These are phyloP conservation scores for Sarcophaga rosellei DNA, from an alignment of 2,888 invertebrate genomes.

Conservation along the genomic window DNA sequence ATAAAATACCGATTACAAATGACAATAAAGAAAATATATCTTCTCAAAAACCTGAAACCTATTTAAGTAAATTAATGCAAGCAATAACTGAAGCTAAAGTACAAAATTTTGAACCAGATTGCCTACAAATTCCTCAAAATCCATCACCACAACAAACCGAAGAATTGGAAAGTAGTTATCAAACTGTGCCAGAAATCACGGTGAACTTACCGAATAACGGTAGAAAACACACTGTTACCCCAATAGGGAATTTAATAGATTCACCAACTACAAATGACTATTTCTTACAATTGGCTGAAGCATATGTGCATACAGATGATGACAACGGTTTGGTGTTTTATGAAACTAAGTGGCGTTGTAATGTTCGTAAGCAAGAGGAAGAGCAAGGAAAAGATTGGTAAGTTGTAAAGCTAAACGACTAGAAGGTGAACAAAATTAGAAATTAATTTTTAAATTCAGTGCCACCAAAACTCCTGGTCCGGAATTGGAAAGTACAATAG, in stretches of 20 bases:
- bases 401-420: neutral
- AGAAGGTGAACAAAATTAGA: neutral
- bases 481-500: constrained; percentile 76
- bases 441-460: constrained; percentile 11
- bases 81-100: constrained; percentile 73
- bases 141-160: constrained; percentile 9
- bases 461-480: constrained; percentile 3
- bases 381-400: constrained; percentile 46
- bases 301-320: constrained; percentile 88
- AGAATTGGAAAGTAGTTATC: constrained; percentile 73
- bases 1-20: neutral
- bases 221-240: neutral
- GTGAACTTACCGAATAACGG: constrained; percentile 14
- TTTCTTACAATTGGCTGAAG: constrained; percentile 84
- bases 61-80: constrained; percentile 72
- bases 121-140: neutral
- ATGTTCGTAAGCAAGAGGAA: constrained; percentile 66
- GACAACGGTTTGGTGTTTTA: constrained; percentile 87
- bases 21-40: constrained; percentile 36
- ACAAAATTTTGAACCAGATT: constrained; percentile 55
- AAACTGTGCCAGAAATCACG: constrained; percentile 72
- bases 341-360: constrained; percentile 80
- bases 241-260: constrained; percentile 69
- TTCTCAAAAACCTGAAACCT: constrained; percentile 67
- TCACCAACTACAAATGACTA: constrained; percentile 74